Percentiles rank a stretch among this genome's conserved stretches.
Conservation (phyloP, 2,888 invertebrate species). For the Clunio marinus region DNA sequence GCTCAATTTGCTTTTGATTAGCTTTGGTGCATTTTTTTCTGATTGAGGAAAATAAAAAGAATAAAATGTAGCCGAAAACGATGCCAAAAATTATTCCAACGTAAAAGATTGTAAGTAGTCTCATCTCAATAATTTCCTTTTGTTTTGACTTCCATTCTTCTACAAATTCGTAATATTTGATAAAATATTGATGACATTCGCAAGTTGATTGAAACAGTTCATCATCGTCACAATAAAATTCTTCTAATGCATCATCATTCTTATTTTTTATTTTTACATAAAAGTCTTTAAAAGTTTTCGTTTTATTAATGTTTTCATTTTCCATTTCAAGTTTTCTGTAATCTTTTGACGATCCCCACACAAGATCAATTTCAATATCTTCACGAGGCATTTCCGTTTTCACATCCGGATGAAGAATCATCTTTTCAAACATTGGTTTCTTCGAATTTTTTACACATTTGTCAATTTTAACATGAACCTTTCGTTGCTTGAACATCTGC, state of each 20-base stretch:
- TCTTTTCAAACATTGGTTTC: slow-evolving; percentile 32
- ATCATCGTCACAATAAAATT: not conserved
- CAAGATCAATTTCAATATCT: slow-evolving; percentile 28
- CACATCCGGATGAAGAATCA: not conserved
- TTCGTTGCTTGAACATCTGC: slow-evolving; percentile 43
- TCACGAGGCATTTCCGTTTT: not conserved
- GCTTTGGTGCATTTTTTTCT: slow-evolving; percentile 4
- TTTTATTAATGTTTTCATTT: not conserved
- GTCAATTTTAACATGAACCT: slow-evolving; percentile 43
- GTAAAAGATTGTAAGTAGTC: not conserved
- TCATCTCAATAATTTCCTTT: not conserved
- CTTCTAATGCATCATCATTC: not conserved
- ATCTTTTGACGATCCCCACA: slow-evolving; percentile 5
- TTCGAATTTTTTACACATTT: slow-evolving; percentile 42
- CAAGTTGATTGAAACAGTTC: not conserved
- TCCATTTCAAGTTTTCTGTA: not conserved
- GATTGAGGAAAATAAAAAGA: not conserved
- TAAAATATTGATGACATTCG: slow-evolving; percentile 21
- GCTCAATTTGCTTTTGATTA: not conserved
- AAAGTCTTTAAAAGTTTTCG: not conserved
- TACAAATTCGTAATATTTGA: not conserved
- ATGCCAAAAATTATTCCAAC: slow-evolving; percentile 6
- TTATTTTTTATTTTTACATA: not conserved
- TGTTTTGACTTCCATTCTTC: not conserved
- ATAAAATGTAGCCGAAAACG: not conserved